Percentiles rank a stretch among this genome's conserved stretches.
These are phyloP conservation scores for Atherix ibis DNA, from an alignment of 2,888 invertebrate genomes.

Conservation along the genomic window DNA sequence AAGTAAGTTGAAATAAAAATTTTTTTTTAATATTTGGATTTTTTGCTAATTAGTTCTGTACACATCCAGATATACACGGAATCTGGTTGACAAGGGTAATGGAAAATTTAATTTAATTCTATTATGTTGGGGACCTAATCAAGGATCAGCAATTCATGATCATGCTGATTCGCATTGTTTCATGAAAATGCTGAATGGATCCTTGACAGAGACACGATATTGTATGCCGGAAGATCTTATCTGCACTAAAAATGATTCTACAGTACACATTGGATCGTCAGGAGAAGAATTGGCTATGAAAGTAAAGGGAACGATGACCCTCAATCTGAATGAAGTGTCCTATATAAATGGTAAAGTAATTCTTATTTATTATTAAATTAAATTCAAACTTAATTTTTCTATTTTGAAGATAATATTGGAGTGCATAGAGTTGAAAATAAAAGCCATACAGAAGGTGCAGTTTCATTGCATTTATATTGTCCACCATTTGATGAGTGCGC, in stretches of 20 bases:
- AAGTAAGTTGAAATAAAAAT: too few species aligned
- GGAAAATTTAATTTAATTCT: constrained; percentile 95
- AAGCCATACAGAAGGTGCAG: constrained; percentile 73
- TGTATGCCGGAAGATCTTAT: too few species aligned
- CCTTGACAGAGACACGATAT: constrained; percentile 57
- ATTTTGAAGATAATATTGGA: constrained; percentile 68
- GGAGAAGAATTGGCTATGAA: too few species aligned
- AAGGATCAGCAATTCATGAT: constrained; percentile 90
- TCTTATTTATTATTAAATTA: too few species aligned
- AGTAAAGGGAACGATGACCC: constrained; percentile 40
- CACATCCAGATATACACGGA: constrained; percentile 91
- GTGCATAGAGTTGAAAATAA: constrained; percentile 92
- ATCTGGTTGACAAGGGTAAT: constrained; percentile 89
- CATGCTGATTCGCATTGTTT: constrained; percentile 95
- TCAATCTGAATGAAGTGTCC: constrained; percentile 64
- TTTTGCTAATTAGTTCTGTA: too few species aligned
- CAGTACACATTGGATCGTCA: constrained; percentile 5
- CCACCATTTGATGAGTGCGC: constrained; percentile 82
- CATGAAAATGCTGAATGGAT: constrained; percentile 84
- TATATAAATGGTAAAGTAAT: constrained; percentile 75
- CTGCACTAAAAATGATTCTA: not conserved
- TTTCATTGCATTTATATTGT: constrained; percentile 88
- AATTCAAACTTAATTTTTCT: too few species aligned
- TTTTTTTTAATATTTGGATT: too few species aligned
- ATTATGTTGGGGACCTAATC: constrained; percentile 95